Base-by-base conservation (phyloP, 2,888 invertebrate species). In the Phytoseiulus persimilis region DNA sequence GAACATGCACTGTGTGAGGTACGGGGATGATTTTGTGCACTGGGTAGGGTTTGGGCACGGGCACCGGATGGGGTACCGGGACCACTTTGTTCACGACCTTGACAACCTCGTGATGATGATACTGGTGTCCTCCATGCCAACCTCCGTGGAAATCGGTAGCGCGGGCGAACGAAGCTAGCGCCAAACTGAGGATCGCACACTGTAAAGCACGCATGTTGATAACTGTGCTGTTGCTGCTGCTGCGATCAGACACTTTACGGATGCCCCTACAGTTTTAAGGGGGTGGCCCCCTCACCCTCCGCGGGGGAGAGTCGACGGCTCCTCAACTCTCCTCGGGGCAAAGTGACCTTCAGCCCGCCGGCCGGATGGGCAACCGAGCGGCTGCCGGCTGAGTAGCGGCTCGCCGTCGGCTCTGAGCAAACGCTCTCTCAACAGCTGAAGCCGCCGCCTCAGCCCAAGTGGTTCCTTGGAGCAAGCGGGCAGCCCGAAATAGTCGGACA, bases 1-100 rank as follows among this genome's bases (percentile, higher is more conserved):
- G 87, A 32, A 87, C 87, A 45, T 87, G 87, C n/a, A 87, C 45
- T 31, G 87, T 33, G 33, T 87, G 87, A 2, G 87, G 87, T 9
- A 87, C 87, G 11, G 33, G 87, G 28, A 87, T 87, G 87, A 87
- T 87, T 31, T 87, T 87, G 87, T 87, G 87, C 32, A 87, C 87
- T 1, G 87, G 87, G 18, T 87, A 87, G 32, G 87, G 87, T n/a
- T 33, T 87, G 3, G 87, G 87, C n/a, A 87, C 33, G 18, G 87
- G 87, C 0, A 87, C 87, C n/a, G 87, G 87, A n/a, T 87, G 87
- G 6, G 87, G 87, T 6, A 87, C 87, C 45, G 87, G 33, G 11
- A 87, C 87, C 28, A 87, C 32, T 23, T 87, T 33, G 87, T 87
- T 87, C n/a, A 87, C 45, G 18, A 87, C 87, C 18, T 87, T 87